Conservation (phyloP, 2,797 vertebrate genomes). For the Serranus cabrilla region DNA sequence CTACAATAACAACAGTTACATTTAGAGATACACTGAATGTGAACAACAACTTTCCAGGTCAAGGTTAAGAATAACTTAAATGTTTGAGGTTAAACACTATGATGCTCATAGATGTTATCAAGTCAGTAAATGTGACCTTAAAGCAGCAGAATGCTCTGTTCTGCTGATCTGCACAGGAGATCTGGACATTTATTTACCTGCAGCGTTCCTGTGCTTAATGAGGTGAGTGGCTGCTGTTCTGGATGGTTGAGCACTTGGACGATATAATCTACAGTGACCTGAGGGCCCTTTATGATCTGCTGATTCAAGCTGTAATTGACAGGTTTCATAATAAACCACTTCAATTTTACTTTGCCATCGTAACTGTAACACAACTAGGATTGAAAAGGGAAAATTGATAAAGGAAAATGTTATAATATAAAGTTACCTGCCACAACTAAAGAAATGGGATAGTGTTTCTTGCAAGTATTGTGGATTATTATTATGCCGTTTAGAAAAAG, state of each 20-base stretch:
- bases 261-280: neutral
- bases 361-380: neutral
- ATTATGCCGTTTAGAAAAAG: too few species aligned
- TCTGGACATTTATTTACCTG: neutral
- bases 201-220: conserved; percentile 32
- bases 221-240: neutral
- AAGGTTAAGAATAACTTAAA: too few species aligned
- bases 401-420: too few species aligned
- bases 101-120: neutral
- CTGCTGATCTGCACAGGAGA: neutral
- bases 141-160: neutral
- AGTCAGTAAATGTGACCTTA: neutral
- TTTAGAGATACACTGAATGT: too few species aligned
- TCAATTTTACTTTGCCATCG: neutral
- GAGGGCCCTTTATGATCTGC: neutral
- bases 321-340: neutral
- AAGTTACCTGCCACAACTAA: too few species aligned
- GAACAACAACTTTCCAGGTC: too few species aligned
- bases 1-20: too few species aligned
- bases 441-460: too few species aligned
- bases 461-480: too few species aligned
- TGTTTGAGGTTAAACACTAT: too few species aligned
- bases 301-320: neutral
- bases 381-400: too few species aligned
- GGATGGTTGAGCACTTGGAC: neutral